phyloP scores from a whole-genome alignment of 2,888 invertebrate genomes.

The Cataglyphis altisquamis region DNA sequence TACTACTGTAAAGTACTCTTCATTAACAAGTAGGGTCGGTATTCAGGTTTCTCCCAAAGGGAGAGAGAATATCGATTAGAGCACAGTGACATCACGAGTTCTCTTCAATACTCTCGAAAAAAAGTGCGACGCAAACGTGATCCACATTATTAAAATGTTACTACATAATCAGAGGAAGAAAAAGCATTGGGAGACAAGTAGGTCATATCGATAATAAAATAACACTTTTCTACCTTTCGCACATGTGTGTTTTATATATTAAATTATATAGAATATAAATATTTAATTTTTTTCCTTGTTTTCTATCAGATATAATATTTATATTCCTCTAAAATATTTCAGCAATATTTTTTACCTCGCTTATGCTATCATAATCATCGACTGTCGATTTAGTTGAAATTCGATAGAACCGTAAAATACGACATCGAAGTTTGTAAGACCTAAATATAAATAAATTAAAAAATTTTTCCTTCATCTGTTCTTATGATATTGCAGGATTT shows the following conservation, averaged over 20 bases:
- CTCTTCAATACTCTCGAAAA: background rate
- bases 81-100: background rate
- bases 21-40: background rate
- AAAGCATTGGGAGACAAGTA: background rate
- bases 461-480: background rate
- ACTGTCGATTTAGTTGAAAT: background rate
- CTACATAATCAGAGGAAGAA: background rate
- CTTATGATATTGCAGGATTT: background rate
- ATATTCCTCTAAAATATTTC: background rate
- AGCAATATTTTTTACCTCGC: background rate
- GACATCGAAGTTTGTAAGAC: slow-evolving; percentile 26
- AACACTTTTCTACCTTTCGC: slow-evolving; percentile 1
- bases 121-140: background rate
- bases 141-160: background rate
- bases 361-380: background rate
- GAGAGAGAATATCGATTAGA: background rate
- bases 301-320: background rate
- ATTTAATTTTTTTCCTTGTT: background rate
- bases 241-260: background rate
- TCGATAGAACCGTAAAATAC: slow-evolving; percentile 13
- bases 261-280: slow-evolving; percentile 11
- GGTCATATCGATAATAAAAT: background rate
- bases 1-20: background rate
- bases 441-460: background rate
- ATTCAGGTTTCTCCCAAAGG: background rate